Percentiles rank a stretch among this genome's conserved stretches.
Conservation (phyloP, 2,113 vertebrate species). For the Gila orcuttii region DNA sequence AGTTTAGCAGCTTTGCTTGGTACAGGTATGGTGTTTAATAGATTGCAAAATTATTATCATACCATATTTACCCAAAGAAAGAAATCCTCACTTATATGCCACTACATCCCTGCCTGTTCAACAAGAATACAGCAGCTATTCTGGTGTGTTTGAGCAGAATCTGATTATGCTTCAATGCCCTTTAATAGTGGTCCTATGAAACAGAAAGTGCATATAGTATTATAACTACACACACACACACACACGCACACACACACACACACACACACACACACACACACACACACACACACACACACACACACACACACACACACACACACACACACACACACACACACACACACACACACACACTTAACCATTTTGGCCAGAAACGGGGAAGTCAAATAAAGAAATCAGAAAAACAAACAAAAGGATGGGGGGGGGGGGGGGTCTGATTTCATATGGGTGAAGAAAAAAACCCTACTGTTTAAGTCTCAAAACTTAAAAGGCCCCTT, state of each 20-base stretch:
- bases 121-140: constrained; percentile 54
- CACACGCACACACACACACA: neutral
- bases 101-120: constrained; percentile 27
- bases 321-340: constrained; percentile 36
- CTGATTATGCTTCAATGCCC: constrained; percentile 77
- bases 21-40: constrained; percentile 57
- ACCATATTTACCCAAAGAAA: constrained; percentile 6
- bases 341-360: neutral
- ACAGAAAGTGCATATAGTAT: constrained; percentile 79
- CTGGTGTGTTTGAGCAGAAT: constrained; percentile 50
- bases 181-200: constrained; percentile 77
- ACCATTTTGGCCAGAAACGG: constrained; percentile 52
- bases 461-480: constrained; percentile 66
- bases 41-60: constrained; percentile 45
- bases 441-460: constrained; percentile 51
- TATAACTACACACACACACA: constrained; percentile 44
- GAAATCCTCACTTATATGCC: constrained; percentile 25
- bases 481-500: constrained; percentile 67
- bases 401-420: neutral
- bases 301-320: constrained; percentile 19
- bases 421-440: neutral
- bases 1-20: constrained; percentile 61
- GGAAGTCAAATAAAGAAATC: neutral
- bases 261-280: constrained; percentile 3
- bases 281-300: constrained; percentile 32